These are phyloP conservation scores for Chymomyza costata DNA, from an alignment of 1,140 invertebrate species.

Conservation along the genomic window DNA sequence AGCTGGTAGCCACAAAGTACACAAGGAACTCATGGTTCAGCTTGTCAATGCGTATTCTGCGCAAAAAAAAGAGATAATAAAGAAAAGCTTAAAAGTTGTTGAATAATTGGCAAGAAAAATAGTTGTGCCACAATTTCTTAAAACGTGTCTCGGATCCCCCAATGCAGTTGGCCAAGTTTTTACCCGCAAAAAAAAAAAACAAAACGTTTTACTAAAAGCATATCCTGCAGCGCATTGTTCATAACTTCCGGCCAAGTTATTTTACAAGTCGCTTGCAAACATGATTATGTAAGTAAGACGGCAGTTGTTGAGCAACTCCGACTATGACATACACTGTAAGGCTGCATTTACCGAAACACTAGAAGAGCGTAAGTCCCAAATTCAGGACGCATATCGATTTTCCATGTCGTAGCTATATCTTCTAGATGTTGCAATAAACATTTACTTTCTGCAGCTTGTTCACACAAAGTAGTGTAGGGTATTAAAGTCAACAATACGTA, in stretches of 20 bases:
- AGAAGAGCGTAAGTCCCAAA: neutral
- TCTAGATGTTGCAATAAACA: no score
- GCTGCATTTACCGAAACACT: neutral
- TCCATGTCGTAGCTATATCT: no score
- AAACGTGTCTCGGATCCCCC: no score
- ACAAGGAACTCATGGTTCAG: slow-evolving; percentile 82
- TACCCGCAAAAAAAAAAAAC: slow-evolving; percentile 37
- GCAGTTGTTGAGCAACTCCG: neutral
- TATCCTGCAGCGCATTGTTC: slow-evolving; percentile 61
- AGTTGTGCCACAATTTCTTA: slow-evolving; percentile 21
- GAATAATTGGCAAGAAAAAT: slow-evolving; percentile 4
- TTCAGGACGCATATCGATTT: no score
- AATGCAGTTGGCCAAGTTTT: slow-evolving; percentile 40
- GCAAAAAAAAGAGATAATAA: neutral
- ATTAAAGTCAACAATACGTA: no score
- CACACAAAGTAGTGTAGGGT: no score
- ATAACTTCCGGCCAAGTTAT: slow-evolving; percentile 63
- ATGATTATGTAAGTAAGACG: neutral
- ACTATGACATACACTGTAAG: neutral
- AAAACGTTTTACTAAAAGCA: slow-evolving; percentile 64
- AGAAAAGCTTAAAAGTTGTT: neutral
- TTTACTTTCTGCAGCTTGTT: no score
- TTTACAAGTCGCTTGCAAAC: slow-evolving; percentile 26
- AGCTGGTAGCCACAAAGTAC: slow-evolving; percentile 87
- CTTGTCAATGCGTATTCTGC: slow-evolving; percentile 74